Evolutionary conservation across 2,888 invertebrate genomes (phyloP).

Genomic region (Ctena decussata): DNA sequence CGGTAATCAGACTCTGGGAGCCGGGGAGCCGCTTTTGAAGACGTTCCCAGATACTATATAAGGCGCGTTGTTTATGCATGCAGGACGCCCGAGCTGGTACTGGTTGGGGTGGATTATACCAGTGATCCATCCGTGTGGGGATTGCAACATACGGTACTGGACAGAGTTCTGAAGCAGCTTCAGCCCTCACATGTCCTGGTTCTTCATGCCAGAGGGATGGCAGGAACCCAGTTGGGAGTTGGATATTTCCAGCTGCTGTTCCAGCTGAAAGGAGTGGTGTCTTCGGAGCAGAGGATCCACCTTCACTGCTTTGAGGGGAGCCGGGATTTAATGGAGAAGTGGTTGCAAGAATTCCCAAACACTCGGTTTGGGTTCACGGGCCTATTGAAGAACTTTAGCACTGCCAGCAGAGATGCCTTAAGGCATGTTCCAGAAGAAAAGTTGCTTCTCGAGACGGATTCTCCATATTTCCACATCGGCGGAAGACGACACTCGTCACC

Average conservation of each 20-base stretch:
- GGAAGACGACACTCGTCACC: not conserved
- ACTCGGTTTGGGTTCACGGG: conserved; percentile 12
- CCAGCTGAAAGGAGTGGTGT: not conserved
- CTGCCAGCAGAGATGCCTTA: not conserved
- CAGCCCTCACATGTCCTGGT: not conserved
- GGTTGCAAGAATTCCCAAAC: not conserved
- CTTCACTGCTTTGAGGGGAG: not conserved
- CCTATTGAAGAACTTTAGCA: not conserved
- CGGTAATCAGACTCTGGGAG: not conserved
- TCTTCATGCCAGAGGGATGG: conserved; percentile 1
- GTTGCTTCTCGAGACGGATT: not conserved
- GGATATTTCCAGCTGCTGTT: not conserved
- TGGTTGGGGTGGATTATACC: too few species aligned
- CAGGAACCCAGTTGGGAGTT: not conserved
- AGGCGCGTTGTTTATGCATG: too few species aligned
- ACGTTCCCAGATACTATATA: too few species aligned
- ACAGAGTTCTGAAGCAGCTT: not conserved
- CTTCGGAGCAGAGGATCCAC: conserved; percentile 8
- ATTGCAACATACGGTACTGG: too few species aligned
- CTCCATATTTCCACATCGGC: not conserved
- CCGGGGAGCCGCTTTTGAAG: not conserved
- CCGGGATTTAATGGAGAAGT: not conserved
- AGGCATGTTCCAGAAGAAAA: not conserved
- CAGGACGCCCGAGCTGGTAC: not conserved
- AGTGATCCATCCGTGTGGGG: too few species aligned